Base-by-base conservation (phyloP, 1,140 invertebrate genomes). In the Drosophila nebulosa region DNA sequence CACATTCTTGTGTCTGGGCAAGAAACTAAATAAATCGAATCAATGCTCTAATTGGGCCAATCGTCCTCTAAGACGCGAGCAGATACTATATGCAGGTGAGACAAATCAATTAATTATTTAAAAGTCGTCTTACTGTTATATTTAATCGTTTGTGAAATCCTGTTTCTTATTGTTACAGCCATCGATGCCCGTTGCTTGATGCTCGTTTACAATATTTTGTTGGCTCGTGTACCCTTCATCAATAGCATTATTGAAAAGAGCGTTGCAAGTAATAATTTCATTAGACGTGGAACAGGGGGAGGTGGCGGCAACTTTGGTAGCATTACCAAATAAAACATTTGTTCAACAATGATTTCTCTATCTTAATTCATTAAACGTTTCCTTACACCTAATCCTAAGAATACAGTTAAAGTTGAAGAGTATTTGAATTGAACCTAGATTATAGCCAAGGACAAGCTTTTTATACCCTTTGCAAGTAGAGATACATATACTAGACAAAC, bases 1-100 rank as follows among this genome's bases (percentile, higher is more conserved):
- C 18, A 95, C 96, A 0, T 92, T 94, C 69, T 81, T 94, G 2
- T 95, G 95, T 79, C 91, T 97, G 32, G 96, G 96, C 4, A 92
- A 93, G 59, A 93, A 94, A 50, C 90, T 97, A 0, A 94, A 96
- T 85, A 97, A 97, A 91, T 93, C 92, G 2, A 95, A 97, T 90
- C 96, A 97, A 78, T 96, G 96, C 92, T 97, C 96, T 0, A 95
- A 97, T 92, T 97, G 96, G 96, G 95, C 96, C 65, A 93, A 93
- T 76, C 91, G 97, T 73, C 97, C 97, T 3, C 89, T 97, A 9
- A 90, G 96, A 12, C 88, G 93, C 32, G 93, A 93, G 65, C 97
- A 97, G 92, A 93, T 96, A 21, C 90, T 92, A 36, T 97, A 97
- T 93, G 96, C 96, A 71, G 94, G 94, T 95, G 79, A 57, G 64